Evolutionary conservation across 1,140 invertebrate species (phyloP).

Genomic region (Pseudomyrmex gracilis): DNA sequence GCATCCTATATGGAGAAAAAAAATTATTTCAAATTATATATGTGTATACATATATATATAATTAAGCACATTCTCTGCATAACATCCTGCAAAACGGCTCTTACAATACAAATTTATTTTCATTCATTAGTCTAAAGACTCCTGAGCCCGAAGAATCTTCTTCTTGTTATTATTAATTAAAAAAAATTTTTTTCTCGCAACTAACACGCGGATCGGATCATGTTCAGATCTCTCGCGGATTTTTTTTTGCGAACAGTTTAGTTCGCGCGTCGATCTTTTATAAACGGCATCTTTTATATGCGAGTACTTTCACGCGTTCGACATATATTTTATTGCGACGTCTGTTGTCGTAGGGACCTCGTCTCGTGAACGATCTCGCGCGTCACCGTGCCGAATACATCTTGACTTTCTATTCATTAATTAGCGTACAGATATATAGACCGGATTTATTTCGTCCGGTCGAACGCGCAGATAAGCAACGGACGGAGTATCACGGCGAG

Average conservation of each 20-base stretch:
- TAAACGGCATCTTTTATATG: slow-evolving; percentile 17
- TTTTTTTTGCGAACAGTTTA: not conserved
- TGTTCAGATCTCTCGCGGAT: not conserved
- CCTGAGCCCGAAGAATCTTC: too few relatives aligned
- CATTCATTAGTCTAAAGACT: too few relatives aligned
- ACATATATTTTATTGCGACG: slow-evolving; percentile 46
- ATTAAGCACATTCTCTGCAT: too few relatives aligned
- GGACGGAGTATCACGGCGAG: not conserved
- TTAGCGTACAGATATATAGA: slow-evolving; percentile 46
- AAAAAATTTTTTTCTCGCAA: too few relatives aligned
- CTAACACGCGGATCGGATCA: not conserved
- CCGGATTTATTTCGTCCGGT: slow-evolving; percentile 8
- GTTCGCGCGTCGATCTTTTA: not conserved
- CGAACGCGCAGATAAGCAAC: slow-evolving; percentile 23
- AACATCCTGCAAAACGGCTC: too few relatives aligned
- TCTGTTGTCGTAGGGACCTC: slow-evolving; percentile 18
- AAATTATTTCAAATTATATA: too few relatives aligned
- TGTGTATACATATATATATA: too few relatives aligned
- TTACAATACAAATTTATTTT: too few relatives aligned
- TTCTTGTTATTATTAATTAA: too few relatives aligned
- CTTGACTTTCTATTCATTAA: slow-evolving; percentile 74
- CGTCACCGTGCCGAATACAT: not conserved
- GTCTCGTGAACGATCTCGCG: slow-evolving; percentile 32
- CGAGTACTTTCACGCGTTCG: slow-evolving; percentile 63
- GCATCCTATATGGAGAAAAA: too few relatives aligned